Base-by-base conservation (phyloP, 2,113 vertebrate genomes). In the Galeopterus variegatus region DNA sequence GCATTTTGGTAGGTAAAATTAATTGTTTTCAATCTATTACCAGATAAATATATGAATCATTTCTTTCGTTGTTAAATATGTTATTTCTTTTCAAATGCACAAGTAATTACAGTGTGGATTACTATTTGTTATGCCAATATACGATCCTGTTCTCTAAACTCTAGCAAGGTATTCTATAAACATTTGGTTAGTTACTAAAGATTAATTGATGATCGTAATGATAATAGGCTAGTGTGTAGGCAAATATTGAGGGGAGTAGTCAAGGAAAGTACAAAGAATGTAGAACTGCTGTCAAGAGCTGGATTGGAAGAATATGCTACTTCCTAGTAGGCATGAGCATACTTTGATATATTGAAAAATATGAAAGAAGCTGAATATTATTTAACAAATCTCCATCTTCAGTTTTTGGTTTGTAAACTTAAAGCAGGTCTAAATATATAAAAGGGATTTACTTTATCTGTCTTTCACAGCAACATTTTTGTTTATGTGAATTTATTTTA, bases 1-100 rank as follows among this genome's bases (percentile, higher is more conserved):
- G 99, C 97, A 99, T 99, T 96, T 98, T 99, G 99, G 99, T 99
- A 98, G 15, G 99, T 98, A 97, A 88, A 95, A 82, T 60, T 72
- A 75, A 26, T 93, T 48, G 82, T 97, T 75, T 88, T 83, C 79
- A 26, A 52, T 94, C 21, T 91, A 76, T 96, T 26, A 31, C 41
- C 64, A 88, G 76, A 75, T 41, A 88, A 13, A 93, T 76, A 67
- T 14, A 58, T 64, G n/a, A 76, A 73, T 88, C 15, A 60, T 87
- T 93, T 94, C 62, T 93, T 88, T 52, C 13, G 60, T 67, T 91
- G 72, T 94, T 76, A 79, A 95, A 12, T 90, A 58, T 82, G 1
- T 58, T 88, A 8, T 69, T 81, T 84, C 5, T 62, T 94, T 97
- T 70, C 14, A 96, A 76, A 60, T 77, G 11, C 4, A 50, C 14